Conservation (phyloP, 1,140 invertebrate genomes). For the Drosophila equinoxialis region DNA sequence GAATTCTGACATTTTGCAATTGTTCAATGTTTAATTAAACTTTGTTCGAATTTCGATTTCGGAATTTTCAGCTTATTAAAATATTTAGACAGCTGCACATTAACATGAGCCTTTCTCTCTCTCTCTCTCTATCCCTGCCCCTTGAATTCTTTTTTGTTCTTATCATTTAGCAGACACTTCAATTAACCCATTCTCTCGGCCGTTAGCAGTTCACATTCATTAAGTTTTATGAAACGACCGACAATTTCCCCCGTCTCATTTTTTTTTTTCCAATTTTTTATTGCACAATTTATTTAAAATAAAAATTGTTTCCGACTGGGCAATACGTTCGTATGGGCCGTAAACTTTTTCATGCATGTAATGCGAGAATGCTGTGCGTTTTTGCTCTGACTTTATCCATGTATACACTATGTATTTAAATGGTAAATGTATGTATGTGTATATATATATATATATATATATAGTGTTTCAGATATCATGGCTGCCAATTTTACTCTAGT, state of each 20-base stretch:
- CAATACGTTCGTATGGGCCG: slow-evolving; percentile 25
- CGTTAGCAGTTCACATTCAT: slow-evolving; percentile 71
- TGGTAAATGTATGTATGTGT: slow-evolving; percentile 4
- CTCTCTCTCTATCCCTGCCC: slow-evolving; percentile 19
- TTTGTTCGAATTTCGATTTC: slow-evolving; percentile 55
- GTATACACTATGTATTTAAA: background rate
- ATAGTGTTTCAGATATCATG: background rate
- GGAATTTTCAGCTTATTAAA: slow-evolving; percentile 37
- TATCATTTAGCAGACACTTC: slow-evolving; percentile 33
- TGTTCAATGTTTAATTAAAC: slow-evolving; percentile 70
- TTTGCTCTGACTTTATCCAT: slow-evolving; percentile 18
- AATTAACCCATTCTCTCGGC: slow-evolving; percentile 55
- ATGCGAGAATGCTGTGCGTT: slow-evolving; percentile 43
- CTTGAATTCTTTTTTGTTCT: background rate
- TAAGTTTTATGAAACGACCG: slow-evolving; percentile 77
- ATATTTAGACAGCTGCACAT: slow-evolving; percentile 33
- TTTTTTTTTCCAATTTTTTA: slow-evolving; percentile 42
- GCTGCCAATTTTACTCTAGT: slow-evolving; percentile 2
- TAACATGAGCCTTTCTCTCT: slow-evolving; percentile 11
- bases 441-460: background rate
- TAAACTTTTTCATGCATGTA: slow-evolving; percentile 68
- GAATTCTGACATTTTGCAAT: slow-evolving; percentile 31
- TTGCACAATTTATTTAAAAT: slow-evolving; percentile 77
- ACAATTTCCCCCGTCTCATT: slow-evolving; percentile 57
- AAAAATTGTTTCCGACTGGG: slow-evolving; percentile 77